Evolutionary conservation across 2,888 invertebrate species (phyloP), one percentile per base, ranked within the genome.

Genomic region (Ormyrus rosae): DNA sequence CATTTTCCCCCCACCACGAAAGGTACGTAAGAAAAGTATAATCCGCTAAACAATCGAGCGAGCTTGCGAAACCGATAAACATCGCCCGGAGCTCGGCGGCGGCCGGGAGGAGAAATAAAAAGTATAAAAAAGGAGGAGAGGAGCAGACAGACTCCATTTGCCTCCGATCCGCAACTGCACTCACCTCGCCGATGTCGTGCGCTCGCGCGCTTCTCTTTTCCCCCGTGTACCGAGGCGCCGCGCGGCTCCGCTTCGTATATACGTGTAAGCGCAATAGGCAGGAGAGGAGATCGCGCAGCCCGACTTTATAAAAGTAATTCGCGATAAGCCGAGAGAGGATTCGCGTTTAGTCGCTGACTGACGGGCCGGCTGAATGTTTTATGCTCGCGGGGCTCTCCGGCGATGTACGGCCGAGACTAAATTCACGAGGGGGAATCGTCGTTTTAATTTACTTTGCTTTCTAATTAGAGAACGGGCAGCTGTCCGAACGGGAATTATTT

Each of bases 141-240:
- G 8, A 53, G 73, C 63, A 53, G 53, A 64, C 72, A 55, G 55
- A 34, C 68, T 68, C 53, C 55, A 55, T 68, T 68, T 68, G 55
- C 45, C 68, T 53, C 3, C 45, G 68, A 68, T 68, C 55, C 68
- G 68, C 55, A 63, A 73, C 51, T 73, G 73, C 56, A 73, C 64
- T 55, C 55, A 63, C 56, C 63, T 63, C 53, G 53, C 9, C 63
- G 55, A 55, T 55, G 45, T 72, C 45, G 61, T 10, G 10, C 34
- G 11, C 46, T 11, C 10, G 10, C 34, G 11, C 46, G 45, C 10
- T n/a, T 56, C 55, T 69, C 10, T 55, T 34, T 4, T 60, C 51
- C n/a, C n/a, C 61, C 45, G 11, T 19, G 45, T 13, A 6, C 10
- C 10, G n/a, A 34, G 0, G 0, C 6, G 46, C 55, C 68, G 11